Evolutionary conservation across 1,140 invertebrate genomes (phyloP).

Genomic region (Lethocerus indicus): DNA sequence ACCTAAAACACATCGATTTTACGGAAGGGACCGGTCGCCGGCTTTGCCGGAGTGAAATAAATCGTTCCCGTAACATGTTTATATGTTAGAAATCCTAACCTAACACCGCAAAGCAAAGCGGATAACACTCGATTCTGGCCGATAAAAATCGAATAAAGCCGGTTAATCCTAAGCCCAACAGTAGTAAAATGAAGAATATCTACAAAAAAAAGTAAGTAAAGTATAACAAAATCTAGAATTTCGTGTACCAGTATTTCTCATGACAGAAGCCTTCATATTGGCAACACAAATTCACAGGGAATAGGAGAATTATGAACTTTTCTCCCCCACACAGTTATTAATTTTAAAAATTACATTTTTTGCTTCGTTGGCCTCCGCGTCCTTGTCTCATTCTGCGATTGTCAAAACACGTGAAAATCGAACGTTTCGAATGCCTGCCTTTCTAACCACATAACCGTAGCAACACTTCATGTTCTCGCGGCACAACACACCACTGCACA

Average conservation of each 20-base stretch:
- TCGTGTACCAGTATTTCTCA: slow-evolving; percentile 11
- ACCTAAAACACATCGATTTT: no score
- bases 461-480: slow-evolving; percentile 18
- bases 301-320: slow-evolving; percentile 4
- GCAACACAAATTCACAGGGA: slow-evolving; percentile 9
- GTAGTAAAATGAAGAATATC: no score
- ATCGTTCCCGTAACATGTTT: no score
- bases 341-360: slow-evolving; percentile 28
- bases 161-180: no score
- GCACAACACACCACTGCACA: slow-evolving; percentile 18
- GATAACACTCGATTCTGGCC: no score
- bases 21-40: no score
- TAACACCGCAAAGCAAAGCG: no score
- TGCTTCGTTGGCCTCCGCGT: slow-evolving; percentile 29
- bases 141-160: no score
- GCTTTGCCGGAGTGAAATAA: no score
- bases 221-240: slow-evolving; percentile 7
- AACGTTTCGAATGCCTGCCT: slow-evolving; percentile 21
- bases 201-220: no score
- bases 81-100: no score
- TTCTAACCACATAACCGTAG: slow-evolving; percentile 19
- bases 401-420: slow-evolving; percentile 21
- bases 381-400: slow-evolving; percentile 30
- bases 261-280: slow-evolving; percentile 13
- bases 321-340: slow-evolving; percentile 13